A percentile compares a stretch with the other conserved stretches of the same genome.
phyloP scores from a whole-genome alignment of 2,113 vertebrate genomes.

The Atherinomorus stipes region DNA sequence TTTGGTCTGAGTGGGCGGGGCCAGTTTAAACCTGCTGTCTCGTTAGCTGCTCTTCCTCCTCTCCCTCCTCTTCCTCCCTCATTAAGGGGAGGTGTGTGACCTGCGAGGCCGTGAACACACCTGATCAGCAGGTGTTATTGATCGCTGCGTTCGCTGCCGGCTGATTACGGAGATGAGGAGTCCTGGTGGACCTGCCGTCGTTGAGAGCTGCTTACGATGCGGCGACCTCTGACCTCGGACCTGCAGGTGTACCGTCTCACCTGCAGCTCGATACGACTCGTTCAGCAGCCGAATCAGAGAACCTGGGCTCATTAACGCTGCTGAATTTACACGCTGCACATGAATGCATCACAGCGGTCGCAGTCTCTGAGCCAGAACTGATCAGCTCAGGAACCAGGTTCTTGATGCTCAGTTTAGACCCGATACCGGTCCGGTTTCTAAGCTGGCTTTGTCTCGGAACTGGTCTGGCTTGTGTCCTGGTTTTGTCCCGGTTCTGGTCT shows the following conservation, averaged over 20 bases:
- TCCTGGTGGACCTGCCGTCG: not conserved
- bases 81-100: not conserved
- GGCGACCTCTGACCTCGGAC: not conserved
- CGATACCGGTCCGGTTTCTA: no score
- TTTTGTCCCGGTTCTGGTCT: no score
- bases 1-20: no score
- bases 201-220: not conserved
- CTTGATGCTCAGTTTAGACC: no score
- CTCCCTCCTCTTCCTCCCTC: not conserved
- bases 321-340: not conserved
- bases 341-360: conserved; percentile 5
- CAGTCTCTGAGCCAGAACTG: no score
- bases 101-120: not conserved
- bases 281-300: conserved; percentile 1
- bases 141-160: not conserved
- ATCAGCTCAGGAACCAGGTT: no score
- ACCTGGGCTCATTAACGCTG: conserved; percentile 29
- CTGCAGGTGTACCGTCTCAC: conserved; percentile 1
- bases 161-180: not conserved
- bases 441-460: not conserved
- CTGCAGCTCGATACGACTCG: not conserved
- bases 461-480: no score
- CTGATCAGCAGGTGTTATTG: conserved; percentile 18
- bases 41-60: not conserved
- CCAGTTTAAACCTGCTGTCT: no score